A percentile compares a stretch with the other conserved stretches of the same genome.
These are phyloP conservation scores for Scophthalmus maximus DNA, from an alignment of 2,113 vertebrate species.

Conservation along the genomic window DNA sequence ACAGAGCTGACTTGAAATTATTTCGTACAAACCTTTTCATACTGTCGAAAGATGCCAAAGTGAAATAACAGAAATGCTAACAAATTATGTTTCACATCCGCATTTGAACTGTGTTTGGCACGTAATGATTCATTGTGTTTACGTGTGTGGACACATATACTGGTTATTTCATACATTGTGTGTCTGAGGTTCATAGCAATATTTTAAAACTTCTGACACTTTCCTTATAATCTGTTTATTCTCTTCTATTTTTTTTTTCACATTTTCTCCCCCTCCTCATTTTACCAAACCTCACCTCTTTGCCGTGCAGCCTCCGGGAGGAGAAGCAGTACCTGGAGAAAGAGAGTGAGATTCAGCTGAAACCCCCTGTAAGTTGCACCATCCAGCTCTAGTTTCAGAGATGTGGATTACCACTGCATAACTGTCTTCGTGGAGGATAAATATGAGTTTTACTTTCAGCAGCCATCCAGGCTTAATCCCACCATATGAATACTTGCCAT, in stretches of 20 bases:
- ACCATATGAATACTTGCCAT: conserved; percentile 14
- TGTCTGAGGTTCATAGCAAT: neutral
- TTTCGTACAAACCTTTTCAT: conserved; percentile 56
- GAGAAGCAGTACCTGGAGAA: conserved; percentile 86
- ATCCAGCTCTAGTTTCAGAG: conserved; percentile 35
- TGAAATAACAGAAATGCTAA: conserved; percentile 44
- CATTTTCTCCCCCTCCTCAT: neutral
- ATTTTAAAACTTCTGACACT: neutral
- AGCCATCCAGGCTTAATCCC: conserved; percentile 36
- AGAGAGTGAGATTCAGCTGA: conserved; percentile 84
- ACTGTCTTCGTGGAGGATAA: conserved; percentile 37
- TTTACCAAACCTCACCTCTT: conserved; percentile 16
- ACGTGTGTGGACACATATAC: neutral
- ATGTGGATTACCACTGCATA: conserved; percentile 48
- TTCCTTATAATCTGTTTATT: conserved; percentile 14
- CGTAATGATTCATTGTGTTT: neutral
- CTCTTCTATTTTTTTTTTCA: conserved; percentile 5
- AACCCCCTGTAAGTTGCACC: conserved; percentile 85
- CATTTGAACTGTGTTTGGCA: conserved; percentile 19
- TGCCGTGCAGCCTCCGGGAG: conserved; percentile 81
- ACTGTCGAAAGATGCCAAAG: conserved; percentile 33
- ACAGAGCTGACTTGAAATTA: conserved; percentile 57
- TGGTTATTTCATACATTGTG: too few species aligned
- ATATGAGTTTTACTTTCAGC: conserved; percentile 53
- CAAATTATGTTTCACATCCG: conserved; percentile 31